Base-by-base conservation (phyloP, 2,888 invertebrate species). In the Chloroclysta siterata region DNA sequence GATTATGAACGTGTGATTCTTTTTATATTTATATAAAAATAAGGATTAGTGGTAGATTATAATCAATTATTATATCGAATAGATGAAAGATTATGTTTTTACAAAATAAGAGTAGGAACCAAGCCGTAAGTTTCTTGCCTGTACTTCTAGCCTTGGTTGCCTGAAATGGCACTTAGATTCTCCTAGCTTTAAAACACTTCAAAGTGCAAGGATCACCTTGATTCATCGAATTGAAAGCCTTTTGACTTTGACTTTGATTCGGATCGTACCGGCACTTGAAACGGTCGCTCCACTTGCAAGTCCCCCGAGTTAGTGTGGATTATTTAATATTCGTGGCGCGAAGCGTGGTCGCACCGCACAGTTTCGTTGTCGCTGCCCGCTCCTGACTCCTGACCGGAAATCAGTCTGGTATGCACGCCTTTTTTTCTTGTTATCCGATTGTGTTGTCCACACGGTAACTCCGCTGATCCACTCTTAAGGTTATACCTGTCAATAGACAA, bases 251-350 rank as follows among this genome's bases (percentile, higher is more conserved):
- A 22, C 22, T 22, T 22, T 44, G n/a, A 55, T 65, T 58, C 17
- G 54, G 59, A 59, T 41, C 51, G 50, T 69, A 71, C 64, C 65
- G 71, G 67, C 65, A 66, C 62, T 67, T 68, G 59, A 63, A 77
- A 70, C 72, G 76, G 76, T 78, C 76, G 77, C 65, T 76, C 79
- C 61, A 81, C 73, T 79, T 79, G 74, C 54, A 60, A 65, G 73
- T 76, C 76, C 77, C 75, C 72, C 55, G 72, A 71, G 79, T 69
- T 70, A 71, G 66, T 74, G 69, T 66, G 65, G 66, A 69, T 78
- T 81, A 74, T 67, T 82, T 79, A 80, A 73, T 85, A 89, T 89
- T 87, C 88, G 67, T 68, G 71, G 60, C 81, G 80, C 79, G 72
- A 73, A 60, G 62, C 69, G 69, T 48, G 70, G 71, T 71, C 77